Evolutionary conservation across 1,140 invertebrate species (phyloP).

Genomic region (Doryteuthis pealeii): DNA sequence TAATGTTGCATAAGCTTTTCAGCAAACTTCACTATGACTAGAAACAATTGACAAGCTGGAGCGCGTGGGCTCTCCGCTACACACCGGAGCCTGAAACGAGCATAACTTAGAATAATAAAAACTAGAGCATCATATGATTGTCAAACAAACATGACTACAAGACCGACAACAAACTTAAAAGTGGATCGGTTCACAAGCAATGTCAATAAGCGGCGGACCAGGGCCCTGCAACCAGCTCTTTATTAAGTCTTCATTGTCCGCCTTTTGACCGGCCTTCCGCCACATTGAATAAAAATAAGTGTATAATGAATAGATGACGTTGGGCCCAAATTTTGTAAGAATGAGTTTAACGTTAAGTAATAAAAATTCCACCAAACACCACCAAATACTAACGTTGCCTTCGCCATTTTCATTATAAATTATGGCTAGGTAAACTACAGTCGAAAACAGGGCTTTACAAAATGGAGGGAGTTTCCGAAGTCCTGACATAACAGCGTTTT

Average conservation of each 20-base stretch:
- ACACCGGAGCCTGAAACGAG: constrained; percentile 51
- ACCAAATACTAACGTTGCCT: constrained; percentile 38
- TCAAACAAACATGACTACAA: neutral
- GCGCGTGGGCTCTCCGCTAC: constrained; percentile 56
- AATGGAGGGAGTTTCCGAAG: constrained; percentile 13
- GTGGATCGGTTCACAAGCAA: neutral
- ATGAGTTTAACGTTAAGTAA: neutral
- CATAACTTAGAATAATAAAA: constrained; percentile 6
- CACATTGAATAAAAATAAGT: too few relatives aligned
- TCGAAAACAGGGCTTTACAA: constrained; percentile 48
- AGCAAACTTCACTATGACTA: neutral
- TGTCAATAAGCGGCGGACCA: neutral
- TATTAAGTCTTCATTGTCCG: neutral
- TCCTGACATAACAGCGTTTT: neutral
- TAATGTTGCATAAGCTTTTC: constrained; percentile 26
- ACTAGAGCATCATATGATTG: neutral
- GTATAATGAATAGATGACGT: too few relatives aligned
- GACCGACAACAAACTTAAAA: constrained; percentile 6
- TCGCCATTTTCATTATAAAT: constrained; percentile 53
- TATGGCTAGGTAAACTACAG: constrained; percentile 44
- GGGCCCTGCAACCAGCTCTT: neutral
- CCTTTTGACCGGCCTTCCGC: too few relatives aligned
- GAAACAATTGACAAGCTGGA: constrained; percentile 43
- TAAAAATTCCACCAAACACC: constrained; percentile 32
- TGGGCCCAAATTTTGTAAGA: too few relatives aligned